phyloP scores from a whole-genome alignment of 2,113 vertebrate genomes.

The Cebus imitator region DNA sequence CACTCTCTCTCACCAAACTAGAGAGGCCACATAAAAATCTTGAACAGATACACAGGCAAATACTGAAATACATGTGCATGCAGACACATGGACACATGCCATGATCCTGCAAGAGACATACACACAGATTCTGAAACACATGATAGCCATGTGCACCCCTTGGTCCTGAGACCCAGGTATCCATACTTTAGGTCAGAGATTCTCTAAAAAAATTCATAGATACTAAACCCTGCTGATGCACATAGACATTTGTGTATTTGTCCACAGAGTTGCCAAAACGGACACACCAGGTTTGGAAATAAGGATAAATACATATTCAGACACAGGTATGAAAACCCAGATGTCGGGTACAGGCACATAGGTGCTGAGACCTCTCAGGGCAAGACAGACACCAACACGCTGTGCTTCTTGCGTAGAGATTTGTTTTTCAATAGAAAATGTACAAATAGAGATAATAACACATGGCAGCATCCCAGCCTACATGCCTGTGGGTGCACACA shows the following conservation, averaged over 20 bases:
- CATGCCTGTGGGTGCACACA: background rate
- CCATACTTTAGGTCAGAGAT: background rate
- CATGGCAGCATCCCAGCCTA: background rate
- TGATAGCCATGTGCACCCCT: background rate
- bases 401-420: background rate
- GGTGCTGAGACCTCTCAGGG: background rate
- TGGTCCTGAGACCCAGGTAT: background rate
- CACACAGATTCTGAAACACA: background rate
- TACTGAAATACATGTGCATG: background rate
- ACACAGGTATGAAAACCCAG: background rate
- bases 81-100: background rate
- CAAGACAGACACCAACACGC: background rate
- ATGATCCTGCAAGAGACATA: background rate
- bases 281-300: background rate
- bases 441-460: background rate
- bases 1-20: background rate
- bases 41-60: background rate
- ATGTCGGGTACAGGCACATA: rapidly evolving
- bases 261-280: background rate
- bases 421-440: background rate
- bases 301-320: background rate
- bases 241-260: background rate
- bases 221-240: background rate
- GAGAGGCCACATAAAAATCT: background rate
- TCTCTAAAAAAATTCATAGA: background rate